phyloP scores from a whole-genome alignment of 2,113 vertebrate species.

The Phalacrocorax brasilianus region DNA sequence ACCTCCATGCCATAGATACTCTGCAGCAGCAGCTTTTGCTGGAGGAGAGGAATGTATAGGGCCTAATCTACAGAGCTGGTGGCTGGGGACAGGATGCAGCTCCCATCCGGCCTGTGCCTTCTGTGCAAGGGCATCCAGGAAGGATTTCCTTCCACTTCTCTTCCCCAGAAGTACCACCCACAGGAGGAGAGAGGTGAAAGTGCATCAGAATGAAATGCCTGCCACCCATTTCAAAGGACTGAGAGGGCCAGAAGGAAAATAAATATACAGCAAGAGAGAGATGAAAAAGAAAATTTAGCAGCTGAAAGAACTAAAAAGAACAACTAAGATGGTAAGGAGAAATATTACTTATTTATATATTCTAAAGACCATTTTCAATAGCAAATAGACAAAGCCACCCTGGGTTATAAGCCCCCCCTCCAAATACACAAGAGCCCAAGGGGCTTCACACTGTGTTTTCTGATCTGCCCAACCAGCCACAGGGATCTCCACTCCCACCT shows the following conservation, averaged over 20 bases:
- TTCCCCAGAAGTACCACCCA: background rate
- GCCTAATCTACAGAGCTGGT: background rate
- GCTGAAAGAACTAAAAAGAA: background rate
- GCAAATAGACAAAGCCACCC: background rate
- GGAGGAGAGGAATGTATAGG: background rate
- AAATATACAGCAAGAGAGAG: background rate
- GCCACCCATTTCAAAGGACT: background rate
- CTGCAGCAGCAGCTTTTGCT: background rate
- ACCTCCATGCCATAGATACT: background rate
- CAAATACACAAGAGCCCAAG: background rate
- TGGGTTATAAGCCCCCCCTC: background rate
- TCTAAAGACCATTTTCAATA: background rate
- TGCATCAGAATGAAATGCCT: background rate
- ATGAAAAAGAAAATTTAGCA: background rate
- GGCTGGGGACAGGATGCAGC: background rate
- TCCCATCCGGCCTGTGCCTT: background rate
- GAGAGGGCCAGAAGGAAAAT: background rate
- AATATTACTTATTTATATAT: background rate
- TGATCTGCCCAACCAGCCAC: background rate
- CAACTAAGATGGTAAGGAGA: background rate
- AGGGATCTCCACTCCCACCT: no score
- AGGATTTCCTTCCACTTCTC: background rate
- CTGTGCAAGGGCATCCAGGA: background rate
- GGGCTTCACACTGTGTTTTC: background rate
- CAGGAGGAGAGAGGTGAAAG: background rate